Conservation (phyloP, 1,140 invertebrate species). For the Bombus superbus region DNA sequence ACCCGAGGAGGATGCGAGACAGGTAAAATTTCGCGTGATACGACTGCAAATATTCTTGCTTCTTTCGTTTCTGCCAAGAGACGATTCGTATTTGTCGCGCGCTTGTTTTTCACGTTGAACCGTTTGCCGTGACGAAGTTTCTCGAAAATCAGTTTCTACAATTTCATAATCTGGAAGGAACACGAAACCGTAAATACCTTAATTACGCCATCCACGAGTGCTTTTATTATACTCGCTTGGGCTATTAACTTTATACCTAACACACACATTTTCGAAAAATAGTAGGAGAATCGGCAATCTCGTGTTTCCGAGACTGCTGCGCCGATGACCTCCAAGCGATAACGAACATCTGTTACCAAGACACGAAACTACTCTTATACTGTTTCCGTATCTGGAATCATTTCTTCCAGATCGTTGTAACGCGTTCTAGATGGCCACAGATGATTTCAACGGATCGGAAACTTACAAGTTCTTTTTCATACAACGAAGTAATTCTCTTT, state of each 20-base stretch:
- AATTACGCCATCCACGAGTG: neutral
- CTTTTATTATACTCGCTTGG: neutral
- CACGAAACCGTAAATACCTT: neutral
- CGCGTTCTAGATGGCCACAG: neutral
- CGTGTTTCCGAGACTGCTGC: neutral
- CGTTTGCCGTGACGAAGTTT: too few species aligned
- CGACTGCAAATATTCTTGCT: neutral
- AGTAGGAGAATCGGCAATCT: neutral
- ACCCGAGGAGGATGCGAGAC: neutral
- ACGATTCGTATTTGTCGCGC: neutral
- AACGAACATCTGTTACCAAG: constrained; percentile 5
- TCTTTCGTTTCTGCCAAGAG: neutral
- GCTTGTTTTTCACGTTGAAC: too few species aligned
- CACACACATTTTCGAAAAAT: neutral
- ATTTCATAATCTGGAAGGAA: neutral
- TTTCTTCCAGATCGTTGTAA: neutral
- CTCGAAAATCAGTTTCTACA: neutral
- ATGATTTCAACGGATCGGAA: neutral
- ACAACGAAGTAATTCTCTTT: neutral
- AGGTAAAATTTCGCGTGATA: neutral
- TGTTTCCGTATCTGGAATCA: neutral
- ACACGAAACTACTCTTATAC: neutral
- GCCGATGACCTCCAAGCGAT: neutral
- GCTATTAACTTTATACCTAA: neutral
- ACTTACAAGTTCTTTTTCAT: neutral